Base-by-base conservation (phyloP, 2,888 invertebrate genomes). In the Dilophus febrilis region DNA sequence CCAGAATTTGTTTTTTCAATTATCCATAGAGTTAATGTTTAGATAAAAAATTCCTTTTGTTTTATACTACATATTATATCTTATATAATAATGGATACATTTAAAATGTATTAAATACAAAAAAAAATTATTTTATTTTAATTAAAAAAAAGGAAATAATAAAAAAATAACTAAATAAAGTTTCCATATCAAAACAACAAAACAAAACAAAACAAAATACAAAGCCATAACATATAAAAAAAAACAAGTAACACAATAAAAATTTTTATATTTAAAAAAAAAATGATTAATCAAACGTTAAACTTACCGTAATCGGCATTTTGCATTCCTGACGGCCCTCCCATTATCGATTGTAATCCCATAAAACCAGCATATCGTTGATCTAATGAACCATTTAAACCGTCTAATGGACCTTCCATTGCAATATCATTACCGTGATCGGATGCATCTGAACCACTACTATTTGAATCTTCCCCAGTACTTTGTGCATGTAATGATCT, bases 311-410 rank as follows among this genome's bases (percentile, higher is more conserved):
- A 85, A 64, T 80, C 79, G 63, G 81, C 69, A 55, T 72, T 73
- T 52, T 74, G 81, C 61, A 86, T 78, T 54, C 85, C 84, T 47
- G 87, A 87, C 29, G 86, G 86, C 53, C 87, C 86, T 45, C 87
- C 84, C 58, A 87, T 68, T 50, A 87, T 70, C 53, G 85, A 86
- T 67, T 77, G 61, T 51, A 86, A 67, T 53, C 84, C 82, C 49
- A 86, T 69, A 48, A 86, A 71, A 50, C 81, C 78, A 22, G 84
- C 83, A 63, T 85, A 85, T 53, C 77, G 71, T 54, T 77, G 67
- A 58, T 77, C 77, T 50, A 77, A 65, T 18, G 67, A 65, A 48
- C 71, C 71, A 55, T 77, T 77, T 52, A 72, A 68, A 58, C 69
- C 72, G 47, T 73, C 72, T 58, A 72, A 62, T 49, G 72, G 72